phyloP scores from a whole-genome alignment of 2,888 invertebrate genomes.

The Diabrotica balteata region DNA sequence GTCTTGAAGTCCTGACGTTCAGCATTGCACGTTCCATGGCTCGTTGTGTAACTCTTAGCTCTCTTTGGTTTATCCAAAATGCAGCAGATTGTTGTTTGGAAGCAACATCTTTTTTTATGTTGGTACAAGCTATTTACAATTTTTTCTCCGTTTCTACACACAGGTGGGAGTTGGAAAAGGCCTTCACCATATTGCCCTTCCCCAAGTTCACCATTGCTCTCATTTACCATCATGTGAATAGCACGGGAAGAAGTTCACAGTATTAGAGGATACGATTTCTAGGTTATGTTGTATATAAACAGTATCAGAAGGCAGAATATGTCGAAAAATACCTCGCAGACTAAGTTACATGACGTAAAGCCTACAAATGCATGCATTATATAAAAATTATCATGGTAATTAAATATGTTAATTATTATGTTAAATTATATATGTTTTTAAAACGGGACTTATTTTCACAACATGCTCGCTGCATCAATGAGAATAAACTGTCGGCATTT shows the following conservation, averaged over 20 bases:
- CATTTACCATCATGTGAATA: neutral
- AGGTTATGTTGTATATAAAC: conserved; percentile 7
- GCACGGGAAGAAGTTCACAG: neutral
- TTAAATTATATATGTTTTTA: neutral
- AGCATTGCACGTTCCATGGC: no score
- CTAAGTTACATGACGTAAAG: neutral
- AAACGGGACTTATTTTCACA: neutral
- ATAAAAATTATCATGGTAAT: conserved; percentile 11
- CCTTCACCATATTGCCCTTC: neutral
- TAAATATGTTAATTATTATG: neutral
- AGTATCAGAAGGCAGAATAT: conserved; percentile 10
- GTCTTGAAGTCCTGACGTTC: no score
- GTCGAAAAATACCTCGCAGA: conserved; percentile 5
- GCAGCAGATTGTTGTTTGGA: no score
- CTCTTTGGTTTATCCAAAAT: no score
- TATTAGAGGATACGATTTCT: neutral
- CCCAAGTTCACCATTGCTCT: neutral
- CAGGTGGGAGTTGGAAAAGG: no score
- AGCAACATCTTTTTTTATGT: no score
- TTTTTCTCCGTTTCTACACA: no score
- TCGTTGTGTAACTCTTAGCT: no score
- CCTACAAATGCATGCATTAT: conserved; percentile 10
- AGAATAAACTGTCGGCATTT: neutral
- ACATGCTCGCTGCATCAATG: neutral
- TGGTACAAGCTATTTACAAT: no score